Evolutionary conservation across 1,140 invertebrate species (phyloP), one percentile per base, ranked within the genome.

Genomic region (Neocloeon triangulifer): DNA sequence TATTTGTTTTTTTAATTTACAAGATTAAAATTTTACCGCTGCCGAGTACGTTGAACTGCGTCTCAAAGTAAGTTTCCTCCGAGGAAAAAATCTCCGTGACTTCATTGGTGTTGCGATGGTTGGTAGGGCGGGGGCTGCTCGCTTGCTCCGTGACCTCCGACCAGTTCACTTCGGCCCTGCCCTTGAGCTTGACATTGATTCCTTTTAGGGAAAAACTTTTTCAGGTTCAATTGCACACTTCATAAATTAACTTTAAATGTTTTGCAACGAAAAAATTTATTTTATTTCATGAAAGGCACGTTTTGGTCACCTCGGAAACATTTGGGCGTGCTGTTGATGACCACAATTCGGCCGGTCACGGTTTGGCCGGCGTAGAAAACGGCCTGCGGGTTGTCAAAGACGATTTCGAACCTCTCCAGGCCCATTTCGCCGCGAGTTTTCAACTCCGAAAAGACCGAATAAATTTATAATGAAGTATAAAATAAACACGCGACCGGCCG

Each of bases 161-260:
- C 73, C 73, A 79, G 41, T 61, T 60, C 6, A 70, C 73, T 39
- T 73, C 63, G 1, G 72, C 68, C 45, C 67, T 66, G 13, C 74
- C 74, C 50, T 73, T 64, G 38, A 77, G 58, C 32, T 65, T 64
- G 12, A 76, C 61, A 37, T 60, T 60, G 32, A 77, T 64, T 36
- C 67, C 72, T 74, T 39, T n/a, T 20, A 26, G 17, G 26, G 3
- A 28, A 37, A 16, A 33, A 10, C n/a, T n/a, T n/a, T n/a, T n/a
- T n/a, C n/a, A n/a, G n/a, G n/a, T n/a, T n/a, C n/a, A n/a, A n/a
- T n/a, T n/a, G n/a, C n/a, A n/a, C n/a, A n/a, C n/a, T n/a, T n/a
- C n/a, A n/a, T n/a, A 5, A 26, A 25, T 10, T 16, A 20, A 22
- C 10, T n/a, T 19, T n/a, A 10, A 19, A 25, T 12, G 17, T 10